Base-by-base conservation (phyloP, 2,888 invertebrate genomes). In the Stenolophus ochropezus region DNA sequence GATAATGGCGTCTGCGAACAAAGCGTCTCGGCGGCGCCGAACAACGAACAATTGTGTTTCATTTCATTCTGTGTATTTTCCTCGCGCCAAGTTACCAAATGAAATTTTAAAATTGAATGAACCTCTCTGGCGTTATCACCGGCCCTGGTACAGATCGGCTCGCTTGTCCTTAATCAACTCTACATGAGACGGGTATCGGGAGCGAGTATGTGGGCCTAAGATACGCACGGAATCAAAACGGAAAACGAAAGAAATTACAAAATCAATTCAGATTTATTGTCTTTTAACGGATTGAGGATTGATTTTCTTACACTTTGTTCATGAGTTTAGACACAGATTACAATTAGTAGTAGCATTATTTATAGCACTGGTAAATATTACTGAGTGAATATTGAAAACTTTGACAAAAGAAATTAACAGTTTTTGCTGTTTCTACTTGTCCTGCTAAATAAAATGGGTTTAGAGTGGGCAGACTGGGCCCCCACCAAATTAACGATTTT, bases 31-130 rank as follows among this genome's bases (percentile, higher is more conserved):
- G 76, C 27, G 27, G 49, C 27, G 78, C 14, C 65, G 27, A 78
- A 23, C 61, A 47, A 61, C 47, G 23, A 78, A 82, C 83, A 83
- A 84, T 83, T 82, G 83, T 80, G 83, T 84, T 83, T 83, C 84
- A 83, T 84, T 84, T 83, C 84, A 82, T 82, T 74, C 78, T 51
- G 79, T 69, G 51, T 79, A 76, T 82, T 82, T 83, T 82, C 83
- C 77, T 83, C 27, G 75, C 82, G 81, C 83, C 79, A 83, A 83
- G 83, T 83, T 83, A 84, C 84, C 83, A 85, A 85, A 85, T 85
- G 85, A 85, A 85, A 85, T 85, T 85, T 85, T 85, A 85, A 85
- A 85, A 84, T 85, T 85, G 84, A 83, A 85, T 85, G 85, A 85
- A 84, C 83, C 84, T 82, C 83, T 83, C 83, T 84, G 83, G 49